Base-by-base conservation (phyloP, 2,888 invertebrate species). In the Agrochola macilenta region DNA sequence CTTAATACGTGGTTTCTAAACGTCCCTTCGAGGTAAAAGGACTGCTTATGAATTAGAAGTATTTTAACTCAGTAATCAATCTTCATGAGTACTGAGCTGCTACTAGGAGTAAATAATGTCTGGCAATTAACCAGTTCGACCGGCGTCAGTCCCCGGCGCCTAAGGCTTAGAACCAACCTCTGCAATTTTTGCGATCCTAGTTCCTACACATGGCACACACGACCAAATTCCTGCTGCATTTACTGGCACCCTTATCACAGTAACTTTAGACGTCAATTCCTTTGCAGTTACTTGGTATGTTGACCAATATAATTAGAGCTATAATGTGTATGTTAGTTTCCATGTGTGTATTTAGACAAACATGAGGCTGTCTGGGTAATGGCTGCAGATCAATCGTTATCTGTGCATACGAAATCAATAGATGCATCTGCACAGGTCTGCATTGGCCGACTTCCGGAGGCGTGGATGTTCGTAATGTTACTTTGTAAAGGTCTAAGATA, bases 121-220 rank as follows among this genome's bases (percentile, higher is more conserved):
- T 89, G 86, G 89, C 90, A 93, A 93, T 93, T 94, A 95, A 91
- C 94, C 92, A 91, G 94, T 93, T 89, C 76, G 69, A 91, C 92
- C 88, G 90, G 91, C 91, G 90, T 90, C 90, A 89, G 88, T 90
- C 83, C 84, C 88, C 87, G 87, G 82, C 79, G 91, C 93, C 92
- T 83, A 88, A 85, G 91, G 93, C 90, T 82, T 72, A 79, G 84
- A 83, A 85, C 79, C 82, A 85, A 87, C 82, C 85, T 83, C 86
- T 85, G 69, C 88, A 88, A 87, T 87, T 84, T 72, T 82, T 82
- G 82, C 79, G 82, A 80, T 76, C 81, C 79, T 77, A 57, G 77
- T 84, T 73, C 43, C 43, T 43, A 9, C 76, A 84, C 75, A 81
- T 73, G 73, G 52, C 78, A 71, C 64, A 69, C 81, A 83, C 70